Conservation (phyloP, 2,113 vertebrate species). For the Thunnus maccoyii region DNA sequence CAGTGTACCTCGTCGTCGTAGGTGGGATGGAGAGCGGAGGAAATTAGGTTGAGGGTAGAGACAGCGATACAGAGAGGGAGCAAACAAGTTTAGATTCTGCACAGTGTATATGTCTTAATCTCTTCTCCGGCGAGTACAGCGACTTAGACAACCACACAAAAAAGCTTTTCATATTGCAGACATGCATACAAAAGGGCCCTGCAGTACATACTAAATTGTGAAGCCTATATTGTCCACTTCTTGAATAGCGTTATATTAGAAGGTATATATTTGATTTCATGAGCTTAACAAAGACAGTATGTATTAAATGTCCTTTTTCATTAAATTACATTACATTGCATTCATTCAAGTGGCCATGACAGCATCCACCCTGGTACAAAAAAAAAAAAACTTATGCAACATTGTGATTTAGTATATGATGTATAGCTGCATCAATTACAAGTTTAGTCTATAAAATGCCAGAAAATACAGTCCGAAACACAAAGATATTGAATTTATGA, state of each 20-base stretch:
- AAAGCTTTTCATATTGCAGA: background rate
- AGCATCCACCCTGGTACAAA: background rate
- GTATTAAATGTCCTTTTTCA: background rate
- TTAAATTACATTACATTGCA: background rate
- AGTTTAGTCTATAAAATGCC: background rate
- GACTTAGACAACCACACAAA: background rate
- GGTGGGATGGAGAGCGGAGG: conserved; percentile 32
- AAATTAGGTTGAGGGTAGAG: conserved; percentile 34
- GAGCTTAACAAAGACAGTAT: background rate
- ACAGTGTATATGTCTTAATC: background rate
- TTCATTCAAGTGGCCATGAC: background rate
- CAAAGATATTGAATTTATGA: too few species aligned
- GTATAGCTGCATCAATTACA: background rate
- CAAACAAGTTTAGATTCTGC: conserved; percentile 3
- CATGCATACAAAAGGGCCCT: conserved; percentile 1
- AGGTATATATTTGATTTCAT: background rate
- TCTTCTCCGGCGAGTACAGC: conserved; percentile 26
- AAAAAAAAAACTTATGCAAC: background rate
- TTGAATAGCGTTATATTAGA: background rate
- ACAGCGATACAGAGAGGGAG: conserved; percentile 1
- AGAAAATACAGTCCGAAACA: too few species aligned
- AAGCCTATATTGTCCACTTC: background rate
- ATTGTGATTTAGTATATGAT: background rate
- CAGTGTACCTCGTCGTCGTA: conserved; percentile 2
- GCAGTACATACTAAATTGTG: background rate